Percentiles rank a stretch among this genome's conserved stretches.
phyloP scores from a whole-genome alignment of 2,113 vertebrate species.

The Nyctereutes procyonoides region DNA sequence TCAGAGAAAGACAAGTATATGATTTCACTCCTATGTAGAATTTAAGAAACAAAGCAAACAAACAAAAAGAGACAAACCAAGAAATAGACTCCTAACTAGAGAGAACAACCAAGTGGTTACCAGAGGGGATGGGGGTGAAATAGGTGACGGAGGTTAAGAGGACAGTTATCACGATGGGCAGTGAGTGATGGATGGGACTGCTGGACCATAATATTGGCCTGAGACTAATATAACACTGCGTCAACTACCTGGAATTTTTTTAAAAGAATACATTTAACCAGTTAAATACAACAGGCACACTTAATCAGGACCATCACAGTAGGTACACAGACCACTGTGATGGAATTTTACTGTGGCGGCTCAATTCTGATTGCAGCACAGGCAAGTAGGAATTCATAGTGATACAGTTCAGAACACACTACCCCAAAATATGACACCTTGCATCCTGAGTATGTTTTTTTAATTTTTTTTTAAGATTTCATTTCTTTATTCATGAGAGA shows the following conservation, averaged over 20 bases:
- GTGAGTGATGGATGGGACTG: background rate
- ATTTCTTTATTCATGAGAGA: no score
- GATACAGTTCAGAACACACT: background rate
- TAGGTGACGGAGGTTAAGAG: background rate
- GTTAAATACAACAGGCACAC: background rate
- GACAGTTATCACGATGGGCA: no score
- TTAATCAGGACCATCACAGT: accelerated
- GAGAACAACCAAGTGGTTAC: background rate
- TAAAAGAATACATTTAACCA: background rate
- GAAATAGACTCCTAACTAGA: background rate
- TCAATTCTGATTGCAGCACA: background rate
- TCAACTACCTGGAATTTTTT: background rate
- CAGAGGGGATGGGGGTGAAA: background rate
- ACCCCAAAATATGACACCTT: background rate
- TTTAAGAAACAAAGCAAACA: background rate
- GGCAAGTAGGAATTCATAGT: no score
- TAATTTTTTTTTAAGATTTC: no score
- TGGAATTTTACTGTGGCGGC: background rate
- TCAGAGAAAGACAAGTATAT: background rate
- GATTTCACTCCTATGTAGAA: background rate
- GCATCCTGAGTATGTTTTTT: background rate
- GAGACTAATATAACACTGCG: background rate
- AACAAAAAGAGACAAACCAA: background rate
- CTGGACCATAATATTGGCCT: background rate
- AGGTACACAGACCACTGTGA: background rate